Evolutionary conservation across 2,797 vertebrate genomes (phyloP), one percentile per base, ranked within the genome.

Genomic region (Gymnocypris eckloni): DNA sequence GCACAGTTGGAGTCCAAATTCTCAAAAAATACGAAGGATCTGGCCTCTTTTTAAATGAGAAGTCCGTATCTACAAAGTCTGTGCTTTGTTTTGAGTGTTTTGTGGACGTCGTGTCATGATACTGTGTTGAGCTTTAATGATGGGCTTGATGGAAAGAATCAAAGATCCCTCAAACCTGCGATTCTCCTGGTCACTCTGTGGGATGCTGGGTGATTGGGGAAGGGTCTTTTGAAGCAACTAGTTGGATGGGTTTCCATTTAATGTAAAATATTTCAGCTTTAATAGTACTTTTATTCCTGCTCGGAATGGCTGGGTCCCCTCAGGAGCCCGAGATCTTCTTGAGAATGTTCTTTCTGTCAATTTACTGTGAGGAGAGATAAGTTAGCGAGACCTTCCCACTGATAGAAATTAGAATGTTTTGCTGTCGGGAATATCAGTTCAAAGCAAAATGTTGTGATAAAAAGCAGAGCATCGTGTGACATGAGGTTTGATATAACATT

Each of bases 211-310:
- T 93, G 94, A 94, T 94, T 94, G 93, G 92, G 91, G 92, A 84
- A 92, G 92, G 88, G 86, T 90, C 91, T 94, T 95, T 95, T 96
- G 95, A 95, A 94, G 94, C 92, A 94, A 95, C 94, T 94, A 94
- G 94, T 95, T 94, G 95, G 95, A 95, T 91, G 91, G 80, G 93
- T 92, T 92, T 95, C 94, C 90, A 95, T 95, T 96, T 96, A 95
- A 96, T 96, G 94, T 95, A 95, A 95, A 95, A 95, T 93, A 93
- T 93, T 90, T 92, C 84, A 83, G 89, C 93, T 95, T 95, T 95
- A 95, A 96, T 95, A 93, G 92, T 88, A 90, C 93, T 64, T 88
- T 95, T 94, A 95, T 95, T 95, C 93, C 93, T 89, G 92, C 91
- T 91, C 70, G 6, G 89, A 94, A 94, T 92, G 89, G 91, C 86